Conservation (phyloP, 1,140 invertebrate species). For the Andricus grossulariae region DNA sequence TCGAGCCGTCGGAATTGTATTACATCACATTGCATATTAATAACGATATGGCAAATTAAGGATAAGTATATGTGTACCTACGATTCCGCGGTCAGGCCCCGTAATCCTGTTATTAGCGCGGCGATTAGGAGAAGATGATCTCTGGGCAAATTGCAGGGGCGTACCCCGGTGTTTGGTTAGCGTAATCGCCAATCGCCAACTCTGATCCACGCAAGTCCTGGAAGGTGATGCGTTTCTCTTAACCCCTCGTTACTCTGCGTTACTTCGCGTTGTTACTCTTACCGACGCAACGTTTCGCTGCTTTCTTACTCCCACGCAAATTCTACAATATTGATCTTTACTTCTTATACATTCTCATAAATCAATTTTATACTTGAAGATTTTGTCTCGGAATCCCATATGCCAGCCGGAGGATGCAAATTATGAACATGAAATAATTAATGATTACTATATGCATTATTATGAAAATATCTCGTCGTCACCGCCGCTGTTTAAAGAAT, state of each 20-base stretch:
- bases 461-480: too few species aligned
- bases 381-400: background rate
- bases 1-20: constrained; percentile 54
- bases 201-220: constrained; percentile 49
- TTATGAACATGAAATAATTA: too few species aligned
- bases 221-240: constrained; percentile 49
- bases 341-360: constrained; percentile 10
- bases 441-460: too few species aligned
- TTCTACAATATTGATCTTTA: constrained; percentile 8
- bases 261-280: background rate
- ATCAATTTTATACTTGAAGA: background rate
- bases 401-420: too few species aligned
- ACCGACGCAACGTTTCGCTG: constrained; percentile 20
- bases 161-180: constrained; percentile 59
- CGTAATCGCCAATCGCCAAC: constrained; percentile 60
- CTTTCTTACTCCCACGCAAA: constrained; percentile 31
- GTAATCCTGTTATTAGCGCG: constrained; percentile 61
- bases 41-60: constrained; percentile 61
- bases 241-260: constrained; percentile 46
- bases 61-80: constrained; percentile 54
- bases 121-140: constrained; percentile 59
- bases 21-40: constrained; percentile 62
- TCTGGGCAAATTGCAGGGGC: constrained; percentile 58
- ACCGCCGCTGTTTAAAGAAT: too few species aligned
- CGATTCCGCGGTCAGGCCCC: constrained; percentile 54